A percentile compares a stretch with the other conserved stretches of the same genome.
These are phyloP conservation scores for Anguilla rostrata DNA, from an alignment of 2,113 vertebrate species.

Conservation along the genomic window DNA sequence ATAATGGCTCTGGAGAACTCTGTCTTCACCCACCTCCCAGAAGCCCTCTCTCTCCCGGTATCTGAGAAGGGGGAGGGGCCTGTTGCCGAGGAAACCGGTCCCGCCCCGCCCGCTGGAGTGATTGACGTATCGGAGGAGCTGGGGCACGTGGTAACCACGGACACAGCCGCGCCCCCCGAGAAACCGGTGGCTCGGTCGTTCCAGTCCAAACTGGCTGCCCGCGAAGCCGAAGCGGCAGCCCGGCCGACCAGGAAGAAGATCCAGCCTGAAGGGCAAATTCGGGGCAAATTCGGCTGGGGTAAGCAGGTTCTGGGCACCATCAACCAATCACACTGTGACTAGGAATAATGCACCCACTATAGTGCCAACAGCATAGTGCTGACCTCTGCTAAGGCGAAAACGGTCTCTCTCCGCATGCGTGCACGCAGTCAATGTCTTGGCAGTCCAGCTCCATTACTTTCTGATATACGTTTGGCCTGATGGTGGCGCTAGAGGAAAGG, in stretches of 20 bases:
- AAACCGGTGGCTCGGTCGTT: conserved; percentile 57
- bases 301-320: conserved; percentile 35
- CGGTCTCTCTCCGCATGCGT: too few relatives aligned
- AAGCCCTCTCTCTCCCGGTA: conserved; percentile 47
- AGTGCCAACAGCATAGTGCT: too few relatives aligned
- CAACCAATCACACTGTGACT: not conserved
- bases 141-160: conserved; percentile 67
- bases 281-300: conserved; percentile 74
- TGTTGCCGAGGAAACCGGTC: conserved; percentile 55
- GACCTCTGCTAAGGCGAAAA: too few relatives aligned
- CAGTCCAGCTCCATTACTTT: too few relatives aligned
- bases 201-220: conserved; percentile 69
- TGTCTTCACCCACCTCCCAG: conserved; percentile 37
- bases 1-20: conserved; percentile 32
- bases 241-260: conserved; percentile 58
- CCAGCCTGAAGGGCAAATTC: conserved; percentile 63
- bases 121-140: conserved; percentile 65
- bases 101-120: conserved; percentile 46
- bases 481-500: too few relatives aligned
- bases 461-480: too few relatives aligned
- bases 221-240: conserved; percentile 56
- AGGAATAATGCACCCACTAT: too few relatives aligned
- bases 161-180: conserved; percentile 49
- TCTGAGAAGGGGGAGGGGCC: conserved; percentile 60
- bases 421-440: too few relatives aligned